Evolutionary conservation across 2,797 vertebrate species (phyloP).

Genomic region (Psittacula derbiana): DNA sequence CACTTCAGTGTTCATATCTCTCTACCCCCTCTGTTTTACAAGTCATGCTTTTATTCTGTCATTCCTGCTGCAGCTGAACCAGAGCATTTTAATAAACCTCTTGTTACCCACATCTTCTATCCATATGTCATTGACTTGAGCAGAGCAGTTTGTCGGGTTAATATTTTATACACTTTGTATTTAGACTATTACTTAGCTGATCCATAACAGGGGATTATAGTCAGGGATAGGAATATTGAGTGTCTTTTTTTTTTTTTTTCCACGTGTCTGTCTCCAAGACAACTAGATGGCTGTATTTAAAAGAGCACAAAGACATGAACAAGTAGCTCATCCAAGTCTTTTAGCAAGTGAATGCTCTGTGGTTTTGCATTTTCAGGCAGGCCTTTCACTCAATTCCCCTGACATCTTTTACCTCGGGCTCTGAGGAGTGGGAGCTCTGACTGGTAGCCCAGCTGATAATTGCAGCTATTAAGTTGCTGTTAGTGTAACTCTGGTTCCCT

Average conservation of each 20-base stretch:
- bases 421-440: slow-evolving; percentile 75
- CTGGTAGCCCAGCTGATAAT: slow-evolving; percentile 80
- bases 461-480: slow-evolving; percentile 82
- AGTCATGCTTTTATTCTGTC: neutral
- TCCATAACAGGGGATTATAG: slow-evolving; percentile 6
- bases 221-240: slow-evolving; percentile 1
- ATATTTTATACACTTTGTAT: slow-evolving; percentile 44
- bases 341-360: slow-evolving; percentile 85
- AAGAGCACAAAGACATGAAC: slow-evolving; percentile 79
- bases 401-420: slow-evolving; percentile 75
- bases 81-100: slow-evolving; percentile 43
- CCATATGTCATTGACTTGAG: slow-evolving; percentile 39
- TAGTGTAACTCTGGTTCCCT: slow-evolving; percentile 78
- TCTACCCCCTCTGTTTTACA: neutral
- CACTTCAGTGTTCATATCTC: neutral
- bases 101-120: slow-evolving; percentile 47
- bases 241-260: neutral
- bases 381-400: slow-evolving; percentile 61
- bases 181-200: slow-evolving; percentile 39
- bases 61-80: neutral
- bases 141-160: slow-evolving; percentile 34
- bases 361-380: slow-evolving; percentile 72
- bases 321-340: slow-evolving; percentile 82
- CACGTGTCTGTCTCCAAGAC: slow-evolving; percentile 80
- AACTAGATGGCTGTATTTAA: slow-evolving; percentile 82